Evolutionary conservation across 2,888 invertebrate species (phyloP).

Genomic region (Phengaris arion): DNA sequence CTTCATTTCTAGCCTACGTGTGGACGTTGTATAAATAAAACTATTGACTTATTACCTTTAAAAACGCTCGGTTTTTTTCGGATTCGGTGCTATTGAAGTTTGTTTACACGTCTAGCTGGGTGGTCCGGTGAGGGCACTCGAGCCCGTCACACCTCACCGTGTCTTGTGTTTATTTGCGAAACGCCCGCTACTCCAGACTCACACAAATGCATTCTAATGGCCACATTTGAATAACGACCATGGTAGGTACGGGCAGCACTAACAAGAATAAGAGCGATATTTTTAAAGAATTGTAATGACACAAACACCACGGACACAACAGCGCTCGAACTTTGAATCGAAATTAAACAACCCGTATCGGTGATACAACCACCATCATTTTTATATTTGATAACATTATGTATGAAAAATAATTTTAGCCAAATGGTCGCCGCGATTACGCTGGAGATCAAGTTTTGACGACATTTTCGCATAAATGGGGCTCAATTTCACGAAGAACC

Average conservation of each 20-base stretch:
- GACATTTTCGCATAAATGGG: no score
- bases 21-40: neutral
- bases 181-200: constrained; percentile 38
- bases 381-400: no score
- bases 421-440: no score
- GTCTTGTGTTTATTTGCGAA: constrained; percentile 45
- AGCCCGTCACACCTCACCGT: constrained; percentile 52
- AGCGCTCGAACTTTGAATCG: no score
- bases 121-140: constrained; percentile 74
- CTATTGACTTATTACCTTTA: constrained; percentile 20
- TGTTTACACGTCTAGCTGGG: constrained; percentile 51
- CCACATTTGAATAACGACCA: neutral
- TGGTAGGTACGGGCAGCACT: neutral
- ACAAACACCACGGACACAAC: no score
- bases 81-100: constrained; percentile 44
- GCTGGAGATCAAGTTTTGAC: no score
- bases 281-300: no score
- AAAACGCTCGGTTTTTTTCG: constrained; percentile 33
- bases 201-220: constrained; percentile 28
- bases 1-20: neutral
- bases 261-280: no score
- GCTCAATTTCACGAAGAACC: no score
- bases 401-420: no score
- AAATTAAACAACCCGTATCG: no score
- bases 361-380: no score